phyloP scores from a whole-genome alignment of 2,888 invertebrate genomes.

The Sarcophaga variegata region DNA sequence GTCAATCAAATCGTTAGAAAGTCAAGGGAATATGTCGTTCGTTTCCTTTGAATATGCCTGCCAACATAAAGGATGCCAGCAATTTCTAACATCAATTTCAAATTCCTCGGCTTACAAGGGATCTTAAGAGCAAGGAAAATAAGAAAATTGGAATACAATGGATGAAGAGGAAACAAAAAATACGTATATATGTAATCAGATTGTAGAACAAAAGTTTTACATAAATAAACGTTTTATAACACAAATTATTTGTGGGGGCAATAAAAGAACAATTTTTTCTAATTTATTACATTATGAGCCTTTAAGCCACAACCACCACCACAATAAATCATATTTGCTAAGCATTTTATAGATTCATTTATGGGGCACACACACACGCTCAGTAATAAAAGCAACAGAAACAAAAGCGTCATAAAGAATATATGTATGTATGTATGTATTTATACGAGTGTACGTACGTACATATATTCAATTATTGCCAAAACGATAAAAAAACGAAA shows the following conservation, averaged over 20 bases:
- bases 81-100: conserved; percentile 16
- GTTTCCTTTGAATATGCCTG: neutral
- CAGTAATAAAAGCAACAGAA: neutral
- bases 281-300: neutral
- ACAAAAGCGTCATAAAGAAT: neutral
- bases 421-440: too few species aligned
- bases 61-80: neutral
- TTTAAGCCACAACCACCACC: neutral
- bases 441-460: too few species aligned
- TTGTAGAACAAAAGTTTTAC: too few species aligned
- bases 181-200: neutral
- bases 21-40: neutral
- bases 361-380: too few species aligned
- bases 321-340: conserved; percentile 5
- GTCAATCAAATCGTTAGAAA: neutral
- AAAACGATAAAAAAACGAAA: neutral
- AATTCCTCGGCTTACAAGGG: conserved; percentile 15
- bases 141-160: neutral
- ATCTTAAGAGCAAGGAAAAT: conserved; percentile 1
- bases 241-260: neutral
- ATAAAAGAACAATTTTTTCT: neutral
- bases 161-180: neutral
- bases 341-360: too few species aligned
- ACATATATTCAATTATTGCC: neutral
- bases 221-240: neutral